phyloP scores from a whole-genome alignment of 2,113 vertebrate genomes.

The Charina bottae region DNA sequence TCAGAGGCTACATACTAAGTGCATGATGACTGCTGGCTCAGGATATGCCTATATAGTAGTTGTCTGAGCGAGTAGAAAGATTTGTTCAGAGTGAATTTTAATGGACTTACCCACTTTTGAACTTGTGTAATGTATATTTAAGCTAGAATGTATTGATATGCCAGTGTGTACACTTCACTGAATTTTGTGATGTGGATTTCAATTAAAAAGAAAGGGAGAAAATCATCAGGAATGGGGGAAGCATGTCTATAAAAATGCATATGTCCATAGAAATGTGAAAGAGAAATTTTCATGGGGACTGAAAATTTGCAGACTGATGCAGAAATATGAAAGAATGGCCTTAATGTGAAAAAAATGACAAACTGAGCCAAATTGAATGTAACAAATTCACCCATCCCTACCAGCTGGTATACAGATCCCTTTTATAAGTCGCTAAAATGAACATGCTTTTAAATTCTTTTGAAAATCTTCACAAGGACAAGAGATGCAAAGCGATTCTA shows the following conservation, averaged over 20 bases:
- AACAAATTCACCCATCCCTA: slow-evolving; percentile 18
- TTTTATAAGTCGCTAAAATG: slow-evolving; percentile 27
- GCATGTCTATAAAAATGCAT: not conserved
- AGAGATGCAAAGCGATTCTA: slow-evolving; percentile 29
- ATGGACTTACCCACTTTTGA: not conserved
- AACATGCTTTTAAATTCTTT: slow-evolving; percentile 4
- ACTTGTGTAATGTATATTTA: not conserved
- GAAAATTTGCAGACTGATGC: not conserved
- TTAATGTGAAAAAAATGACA: not conserved
- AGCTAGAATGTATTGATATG: not conserved
- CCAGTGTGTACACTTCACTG: not conserved
- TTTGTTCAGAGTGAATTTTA: not conserved
- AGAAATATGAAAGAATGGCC: not conserved
- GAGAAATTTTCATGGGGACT: not conserved
- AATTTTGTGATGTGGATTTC: not conserved
- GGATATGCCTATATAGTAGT: not conserved
- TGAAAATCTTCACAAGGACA: slow-evolving; percentile 32
- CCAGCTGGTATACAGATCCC: slow-evolving; percentile 44
- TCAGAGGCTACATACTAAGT: slow-evolving; percentile 19
- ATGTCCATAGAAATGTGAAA: not conserved
- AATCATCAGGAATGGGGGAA: not conserved
- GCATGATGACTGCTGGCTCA: not conserved
- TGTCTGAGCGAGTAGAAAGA: not conserved
- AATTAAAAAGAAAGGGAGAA: not conserved
- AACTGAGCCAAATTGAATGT: not conserved